These are phyloP conservation scores for Aleiodes testaceus DNA, from an alignment of 2,888 invertebrate species.

Conservation along the genomic window DNA sequence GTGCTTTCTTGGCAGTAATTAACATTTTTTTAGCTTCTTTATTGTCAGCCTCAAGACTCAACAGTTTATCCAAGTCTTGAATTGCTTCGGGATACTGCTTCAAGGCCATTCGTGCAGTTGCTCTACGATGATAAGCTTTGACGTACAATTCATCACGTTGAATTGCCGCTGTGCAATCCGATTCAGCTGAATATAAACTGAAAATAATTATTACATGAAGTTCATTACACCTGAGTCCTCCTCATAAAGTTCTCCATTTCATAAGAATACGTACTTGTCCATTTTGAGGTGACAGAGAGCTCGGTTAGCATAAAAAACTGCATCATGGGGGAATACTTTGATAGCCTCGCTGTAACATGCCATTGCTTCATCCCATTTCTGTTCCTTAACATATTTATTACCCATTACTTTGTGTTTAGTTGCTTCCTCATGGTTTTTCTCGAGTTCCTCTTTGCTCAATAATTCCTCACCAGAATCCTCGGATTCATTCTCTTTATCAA, in stretches of 20 bases:
- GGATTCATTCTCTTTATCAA: slow-evolving; percentile 58
- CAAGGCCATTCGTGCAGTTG: slow-evolving; percentile 82
- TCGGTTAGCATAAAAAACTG: slow-evolving; percentile 89
- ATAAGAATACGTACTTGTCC: slow-evolving; percentile 78
- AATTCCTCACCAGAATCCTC: slow-evolving; percentile 74
- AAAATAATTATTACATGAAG: background rate
- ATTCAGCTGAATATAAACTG: slow-evolving; percentile 81
- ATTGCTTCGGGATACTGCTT: slow-evolving; percentile 83
- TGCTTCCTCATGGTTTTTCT: slow-evolving; percentile 76
- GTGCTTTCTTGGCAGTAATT: slow-evolving; percentile 75
- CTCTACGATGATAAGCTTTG: slow-evolving; percentile 89
- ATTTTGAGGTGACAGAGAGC: slow-evolving; percentile 90
- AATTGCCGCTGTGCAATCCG: slow-evolving; percentile 88
- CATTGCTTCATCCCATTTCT: slow-evolving; percentile 90
- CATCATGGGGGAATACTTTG: slow-evolving; percentile 83
- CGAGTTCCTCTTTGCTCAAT: slow-evolving; percentile 73
- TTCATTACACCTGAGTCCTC: too few species aligned
- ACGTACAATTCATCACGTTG: slow-evolving; percentile 85
- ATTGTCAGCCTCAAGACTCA: slow-evolving; percentile 87
- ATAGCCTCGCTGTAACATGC: slow-evolving; percentile 92
- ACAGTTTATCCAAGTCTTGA: slow-evolving; percentile 80
- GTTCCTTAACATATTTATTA: slow-evolving; percentile 84
- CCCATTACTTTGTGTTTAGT: slow-evolving; percentile 85
- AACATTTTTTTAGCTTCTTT: slow-evolving; percentile 79
- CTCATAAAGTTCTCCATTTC: too few species aligned